A percentile compares a stretch with the other conserved stretches of the same genome.
These are phyloP conservation scores for Procambarus virginalis DNA, from an alignment of 1,140 invertebrate species.

Conservation along the genomic window DNA sequence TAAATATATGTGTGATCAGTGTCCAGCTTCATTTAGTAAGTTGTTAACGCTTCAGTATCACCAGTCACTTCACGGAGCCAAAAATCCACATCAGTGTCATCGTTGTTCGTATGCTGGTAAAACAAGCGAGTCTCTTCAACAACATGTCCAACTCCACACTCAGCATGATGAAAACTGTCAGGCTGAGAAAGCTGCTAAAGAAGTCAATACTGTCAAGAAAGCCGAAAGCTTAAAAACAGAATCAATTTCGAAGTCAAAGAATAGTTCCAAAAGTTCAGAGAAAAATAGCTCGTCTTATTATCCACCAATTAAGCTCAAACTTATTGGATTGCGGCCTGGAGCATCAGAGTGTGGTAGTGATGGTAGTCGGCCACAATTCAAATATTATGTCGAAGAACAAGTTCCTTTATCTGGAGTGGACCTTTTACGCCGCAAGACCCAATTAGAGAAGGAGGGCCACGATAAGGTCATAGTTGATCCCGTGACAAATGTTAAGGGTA, in stretches of 20 bases:
- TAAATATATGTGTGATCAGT: constrained; percentile 79
- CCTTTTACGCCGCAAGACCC: constrained; percentile 66
- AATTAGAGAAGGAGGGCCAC: constrained; percentile 65
- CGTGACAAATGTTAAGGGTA: constrained; percentile 20
- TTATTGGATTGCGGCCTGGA: constrained; percentile 57
- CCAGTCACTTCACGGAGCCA: constrained; percentile 81
- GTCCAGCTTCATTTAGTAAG: constrained; percentile 83
- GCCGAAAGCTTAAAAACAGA: constrained; percentile 15
- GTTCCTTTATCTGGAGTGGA: constrained; percentile 80
- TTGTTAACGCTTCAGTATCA: constrained; percentile 83
- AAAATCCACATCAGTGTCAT: constrained; percentile 83
- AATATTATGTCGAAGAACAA: constrained; percentile 69
- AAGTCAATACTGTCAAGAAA: constrained; percentile 27
- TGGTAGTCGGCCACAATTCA: constrained; percentile 62
- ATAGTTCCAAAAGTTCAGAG: constrained; percentile 10
- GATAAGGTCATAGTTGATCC: constrained; percentile 3
- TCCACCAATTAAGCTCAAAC: constrained; percentile 68
- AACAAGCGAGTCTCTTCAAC: constrained; percentile 84
- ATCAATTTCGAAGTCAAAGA: constrained; percentile 20
- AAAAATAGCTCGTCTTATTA: constrained; percentile 34
- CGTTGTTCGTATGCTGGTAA: constrained; percentile 89
- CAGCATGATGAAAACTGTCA: constrained; percentile 68
- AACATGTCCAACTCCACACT: constrained; percentile 82
- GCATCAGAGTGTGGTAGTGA: constrained; percentile 25
- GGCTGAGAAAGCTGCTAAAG: constrained; percentile 28